Percentiles rank a stretch among this genome's conserved stretches.
Evolutionary conservation across 1,140 invertebrate species (phyloP).

Genomic region (Platorchestia sp.): DNA sequence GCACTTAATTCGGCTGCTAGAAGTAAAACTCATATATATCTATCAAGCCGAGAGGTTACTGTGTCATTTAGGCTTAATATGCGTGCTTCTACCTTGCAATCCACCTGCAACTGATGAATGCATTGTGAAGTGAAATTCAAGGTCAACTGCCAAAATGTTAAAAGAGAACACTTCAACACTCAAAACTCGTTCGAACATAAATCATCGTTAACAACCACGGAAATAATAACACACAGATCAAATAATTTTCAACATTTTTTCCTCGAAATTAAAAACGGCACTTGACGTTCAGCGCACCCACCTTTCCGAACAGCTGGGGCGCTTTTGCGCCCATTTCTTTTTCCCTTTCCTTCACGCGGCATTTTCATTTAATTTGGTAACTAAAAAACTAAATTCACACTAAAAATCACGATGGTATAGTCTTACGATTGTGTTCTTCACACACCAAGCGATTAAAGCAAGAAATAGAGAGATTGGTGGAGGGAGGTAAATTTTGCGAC

Average conservation of each 20-base stretch:
- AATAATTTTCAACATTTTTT: not conserved
- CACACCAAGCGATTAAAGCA: slow-evolving; percentile 34
- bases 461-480: slow-evolving; percentile 44
- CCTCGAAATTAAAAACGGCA: too few species aligned
- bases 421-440: slow-evolving; percentile 46
- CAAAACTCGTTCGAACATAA: not conserved
- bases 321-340: slow-evolving; percentile 36
- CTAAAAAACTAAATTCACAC: slow-evolving; percentile 50
- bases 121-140: not conserved
- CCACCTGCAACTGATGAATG: not conserved
- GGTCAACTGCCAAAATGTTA: not conserved
- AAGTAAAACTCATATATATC: too few species aligned
- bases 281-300: not conserved
- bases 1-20: too few species aligned
- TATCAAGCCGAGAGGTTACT: too few species aligned
- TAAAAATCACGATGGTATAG: slow-evolving; percentile 52
- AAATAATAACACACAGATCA: not conserved
- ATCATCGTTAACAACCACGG: not conserved
- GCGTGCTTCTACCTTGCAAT: not conserved
- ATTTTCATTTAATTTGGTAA: slow-evolving; percentile 7
- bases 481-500: not conserved
- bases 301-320: slow-evolving; percentile 47
- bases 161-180: not conserved
- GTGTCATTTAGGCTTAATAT: too few species aligned
- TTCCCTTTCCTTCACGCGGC: slow-evolving; percentile 48